These are phyloP conservation scores for Clinocottus analis DNA, from an alignment of 2,113 vertebrate genomes.

Conservation along the genomic window DNA sequence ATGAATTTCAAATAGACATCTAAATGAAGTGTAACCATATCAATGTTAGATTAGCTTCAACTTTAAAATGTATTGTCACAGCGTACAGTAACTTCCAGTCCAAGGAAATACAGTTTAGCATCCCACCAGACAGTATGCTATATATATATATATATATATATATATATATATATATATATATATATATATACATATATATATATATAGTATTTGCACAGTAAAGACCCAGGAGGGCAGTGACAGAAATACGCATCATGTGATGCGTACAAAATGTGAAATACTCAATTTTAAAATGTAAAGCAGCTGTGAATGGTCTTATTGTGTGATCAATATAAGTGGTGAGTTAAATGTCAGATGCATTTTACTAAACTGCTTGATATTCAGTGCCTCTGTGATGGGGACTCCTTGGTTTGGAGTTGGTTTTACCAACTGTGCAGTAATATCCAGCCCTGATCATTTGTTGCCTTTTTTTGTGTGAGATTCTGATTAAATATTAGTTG, in stretches of 20 bases:
- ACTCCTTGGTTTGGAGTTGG: neutral
- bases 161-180: neutral
- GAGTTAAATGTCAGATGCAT: neutral
- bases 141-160: neutral
- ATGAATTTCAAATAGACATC: neutral
- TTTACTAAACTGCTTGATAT: neutral
- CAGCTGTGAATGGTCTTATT: neutral
- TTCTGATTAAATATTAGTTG: neutral
- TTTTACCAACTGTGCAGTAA: neutral
- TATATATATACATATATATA: neutral
- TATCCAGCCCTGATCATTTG: neutral
- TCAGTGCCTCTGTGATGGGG: neutral
- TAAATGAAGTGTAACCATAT: neutral
- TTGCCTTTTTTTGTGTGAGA: neutral
- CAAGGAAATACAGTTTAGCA: neutral
- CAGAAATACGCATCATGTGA: no score
- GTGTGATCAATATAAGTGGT: neutral
- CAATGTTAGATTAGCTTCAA: neutral
- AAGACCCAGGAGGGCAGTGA: no score
- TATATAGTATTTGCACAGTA: no score
- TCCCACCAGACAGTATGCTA: neutral
- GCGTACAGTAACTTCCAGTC: neutral
- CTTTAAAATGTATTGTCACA: neutral
- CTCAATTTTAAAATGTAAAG: neutral
- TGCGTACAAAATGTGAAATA: no score